phyloP scores from a whole-genome alignment of 1,140 invertebrate species.

The Leptopilina clavipes region DNA sequence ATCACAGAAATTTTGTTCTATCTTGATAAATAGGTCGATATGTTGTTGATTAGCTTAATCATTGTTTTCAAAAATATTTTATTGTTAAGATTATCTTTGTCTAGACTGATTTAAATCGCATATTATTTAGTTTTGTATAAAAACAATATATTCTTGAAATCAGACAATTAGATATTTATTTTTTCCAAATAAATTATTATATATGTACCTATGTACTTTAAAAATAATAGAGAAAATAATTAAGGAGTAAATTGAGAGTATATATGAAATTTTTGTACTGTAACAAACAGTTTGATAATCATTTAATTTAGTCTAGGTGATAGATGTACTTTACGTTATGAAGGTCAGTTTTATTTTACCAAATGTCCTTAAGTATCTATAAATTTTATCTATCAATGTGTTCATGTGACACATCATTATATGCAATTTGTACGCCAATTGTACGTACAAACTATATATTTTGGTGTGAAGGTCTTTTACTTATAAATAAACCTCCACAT shows the following conservation, averaged over 20 bases:
- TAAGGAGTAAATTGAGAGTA: no score
- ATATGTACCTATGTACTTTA: no score
- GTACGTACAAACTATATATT: background rate
- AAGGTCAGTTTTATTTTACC: constrained; percentile 13
- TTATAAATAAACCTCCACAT: constrained; percentile 24
- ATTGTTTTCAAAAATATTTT: background rate
- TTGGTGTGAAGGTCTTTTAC: constrained; percentile 23
- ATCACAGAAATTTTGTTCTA: constrained; percentile 10
- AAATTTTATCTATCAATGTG: background rate
- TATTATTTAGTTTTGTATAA: background rate
- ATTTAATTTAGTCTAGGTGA: background rate
- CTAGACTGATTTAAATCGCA: background rate
- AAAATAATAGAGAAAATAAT: no score
- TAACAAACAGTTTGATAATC: background rate
- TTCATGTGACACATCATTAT: background rate
- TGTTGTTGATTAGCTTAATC: background rate
- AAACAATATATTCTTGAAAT: background rate
- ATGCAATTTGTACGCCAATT: constrained; percentile 20
- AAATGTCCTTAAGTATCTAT: background rate
- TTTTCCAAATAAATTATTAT: no score
- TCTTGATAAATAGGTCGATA: constrained; percentile 14
- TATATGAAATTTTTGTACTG: no score
- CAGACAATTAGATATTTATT: background rate
- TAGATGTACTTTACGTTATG: background rate
- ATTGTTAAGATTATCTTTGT: constrained; percentile 5